Evolutionary conservation across 2,113 vertebrate species (phyloP), one percentile per base, ranked within the genome.

Genomic region (Mesocricetus auratus): DNA sequence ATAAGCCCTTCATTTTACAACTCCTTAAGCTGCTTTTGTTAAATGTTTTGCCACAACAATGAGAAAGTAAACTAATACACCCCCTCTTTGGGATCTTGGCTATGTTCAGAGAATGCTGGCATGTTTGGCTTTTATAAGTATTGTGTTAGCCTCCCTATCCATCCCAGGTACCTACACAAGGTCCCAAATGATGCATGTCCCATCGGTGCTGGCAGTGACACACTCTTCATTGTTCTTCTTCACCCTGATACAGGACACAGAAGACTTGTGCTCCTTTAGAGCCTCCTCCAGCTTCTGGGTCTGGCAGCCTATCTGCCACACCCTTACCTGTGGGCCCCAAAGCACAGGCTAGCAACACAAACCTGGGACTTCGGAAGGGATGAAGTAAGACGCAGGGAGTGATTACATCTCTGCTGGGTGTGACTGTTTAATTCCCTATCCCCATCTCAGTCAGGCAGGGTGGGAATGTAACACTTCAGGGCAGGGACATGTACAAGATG

Each of bases 121-220:
- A 8, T 5, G 5, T 12, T 8, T 68, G 21, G 29, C 64, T 15
- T n/a, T 47, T 53, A 1, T n/a, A 7, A n/a, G 15, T 45, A 47
- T 29, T 3, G 0, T 24, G 10, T 6, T 7, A 3, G 24, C 89
- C 24, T 88, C 66, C 69, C 45, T n/a, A 6, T 1, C 31, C 66
- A 19, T 66, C 90, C 73, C 64, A 33, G 73, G 62, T 92, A 99
- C 99, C 98, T 97, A 99, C 99, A 98, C 98, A 1, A 99, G 91
- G 97, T 99, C 99, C 99, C 99, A 99, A 96, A 99, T 98, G 98
- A 99, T 98, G 97, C 99, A 99, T 0, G 98, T 98, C 5, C 99
- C 99, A 0, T 99, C 99, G 0, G 98, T 98, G 98, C 99, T 99
- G 98, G 99, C 98, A 0, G 98, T 99, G 95, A 99, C 98, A 58